phyloP scores from a whole-genome alignment of 2,888 invertebrate genomes.

The Hyposoter dolosus region DNA sequence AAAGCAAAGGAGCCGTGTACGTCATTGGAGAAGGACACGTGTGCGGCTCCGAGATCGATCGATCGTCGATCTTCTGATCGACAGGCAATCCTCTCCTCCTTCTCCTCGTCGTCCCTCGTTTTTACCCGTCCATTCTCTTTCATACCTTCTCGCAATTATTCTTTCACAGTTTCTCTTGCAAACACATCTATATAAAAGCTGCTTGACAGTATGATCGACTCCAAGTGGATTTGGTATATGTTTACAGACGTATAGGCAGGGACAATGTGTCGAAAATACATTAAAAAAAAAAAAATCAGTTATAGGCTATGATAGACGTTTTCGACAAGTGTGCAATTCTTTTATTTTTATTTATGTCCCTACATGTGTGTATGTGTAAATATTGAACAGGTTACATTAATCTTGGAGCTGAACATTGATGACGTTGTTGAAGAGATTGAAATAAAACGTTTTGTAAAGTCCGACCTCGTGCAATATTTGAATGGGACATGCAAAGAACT shows the following conservation, averaged over 20 bases:
- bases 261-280: slow-evolving; percentile 13
- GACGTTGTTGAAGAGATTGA: slow-evolving; percentile 1
- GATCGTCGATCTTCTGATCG: slow-evolving; percentile 50
- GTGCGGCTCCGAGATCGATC: slow-evolving; percentile 58
- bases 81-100: slow-evolving; percentile 36
- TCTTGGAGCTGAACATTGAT: slow-evolving; percentile 13
- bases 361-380: not conserved
- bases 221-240: slow-evolving; percentile 27
- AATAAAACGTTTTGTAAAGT: not conserved
- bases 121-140: slow-evolving; percentile 29
- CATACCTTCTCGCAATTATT: slow-evolving; percentile 18
- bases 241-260: slow-evolving; percentile 5
- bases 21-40: slow-evolving; percentile 62
- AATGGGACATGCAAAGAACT: not conserved
- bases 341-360: not conserved
- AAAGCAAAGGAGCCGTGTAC: slow-evolving; percentile 56
- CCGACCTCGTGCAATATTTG: not conserved
- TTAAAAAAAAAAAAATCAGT: not conserved
- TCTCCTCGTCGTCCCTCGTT: not conserved
- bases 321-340: slow-evolving; percentile 14
- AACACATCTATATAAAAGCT: slow-evolving; percentile 33
- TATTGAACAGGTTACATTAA: slow-evolving; percentile 1
- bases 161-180: slow-evolving; percentile 16
- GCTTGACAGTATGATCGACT: slow-evolving; percentile 58
- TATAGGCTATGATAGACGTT: slow-evolving; percentile 21